Percentiles rank a stretch among this genome's conserved stretches.
Evolutionary conservation across 2,888 invertebrate species (phyloP).

Genomic region (Apamea sordens): DNA sequence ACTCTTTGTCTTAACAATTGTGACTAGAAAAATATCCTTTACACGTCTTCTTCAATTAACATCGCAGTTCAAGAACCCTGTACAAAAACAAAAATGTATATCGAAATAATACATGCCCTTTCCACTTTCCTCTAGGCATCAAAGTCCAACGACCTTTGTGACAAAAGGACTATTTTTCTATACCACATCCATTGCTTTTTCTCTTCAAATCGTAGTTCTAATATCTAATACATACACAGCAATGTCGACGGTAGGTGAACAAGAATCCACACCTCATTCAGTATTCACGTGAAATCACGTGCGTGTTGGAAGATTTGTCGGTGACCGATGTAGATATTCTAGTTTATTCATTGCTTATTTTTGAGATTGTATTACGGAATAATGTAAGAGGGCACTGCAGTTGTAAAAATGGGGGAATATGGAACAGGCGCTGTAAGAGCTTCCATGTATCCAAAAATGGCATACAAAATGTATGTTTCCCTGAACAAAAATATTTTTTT

Average conservation of each 20-base stretch:
- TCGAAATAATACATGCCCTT: conserved; percentile 2
- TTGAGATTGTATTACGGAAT: conserved; percentile 10
- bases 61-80: conserved; percentile 18
- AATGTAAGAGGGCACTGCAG: neutral
- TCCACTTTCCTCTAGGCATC: conserved; percentile 7
- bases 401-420: neutral
- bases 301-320: conserved; percentile 43
- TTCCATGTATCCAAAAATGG: too few species aligned
- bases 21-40: neutral
- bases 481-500: neutral
- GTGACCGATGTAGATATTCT: conserved; percentile 37
- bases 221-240: conserved; percentile 20
- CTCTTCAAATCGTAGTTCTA: neutral
- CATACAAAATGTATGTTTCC: neutral
- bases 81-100: neutral
- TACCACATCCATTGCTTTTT: conserved; percentile 16
- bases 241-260: conserved; percentile 42
- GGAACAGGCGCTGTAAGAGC: neutral
- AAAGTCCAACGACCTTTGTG: conserved; percentile 24
- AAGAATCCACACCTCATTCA: conserved; percentile 44
- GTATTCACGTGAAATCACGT: conserved; percentile 51
- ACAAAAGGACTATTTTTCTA: neutral
- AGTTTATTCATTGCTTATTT: conserved; percentile 43
- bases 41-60: conserved; percentile 10
- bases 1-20: neutral